phyloP scores from a whole-genome alignment of 2,113 vertebrate species.

The Brachypteracias leptosomus region DNA sequence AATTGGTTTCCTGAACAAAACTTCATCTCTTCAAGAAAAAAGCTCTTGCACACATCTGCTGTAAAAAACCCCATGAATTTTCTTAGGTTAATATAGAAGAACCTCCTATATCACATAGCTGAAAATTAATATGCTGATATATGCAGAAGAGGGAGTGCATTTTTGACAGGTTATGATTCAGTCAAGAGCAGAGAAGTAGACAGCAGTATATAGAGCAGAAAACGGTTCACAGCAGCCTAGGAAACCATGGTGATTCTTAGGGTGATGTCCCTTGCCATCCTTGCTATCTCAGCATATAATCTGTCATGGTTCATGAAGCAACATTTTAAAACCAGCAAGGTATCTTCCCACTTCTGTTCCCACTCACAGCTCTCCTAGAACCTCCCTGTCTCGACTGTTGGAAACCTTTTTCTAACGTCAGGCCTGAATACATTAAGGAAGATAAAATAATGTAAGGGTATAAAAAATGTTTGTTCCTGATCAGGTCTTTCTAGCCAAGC shows the following conservation, averaged over 20 bases:
- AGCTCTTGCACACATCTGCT: not conserved
- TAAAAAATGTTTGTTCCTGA: not conserved
- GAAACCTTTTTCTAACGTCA: not conserved
- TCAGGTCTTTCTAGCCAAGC: not conserved
- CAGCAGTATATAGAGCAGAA: not conserved
- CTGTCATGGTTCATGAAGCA: not conserved
- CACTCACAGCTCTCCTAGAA: not conserved
- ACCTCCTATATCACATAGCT: not conserved
- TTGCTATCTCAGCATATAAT: not conserved
- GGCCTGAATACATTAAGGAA: not conserved
- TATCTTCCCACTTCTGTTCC: not conserved
- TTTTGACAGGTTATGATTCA: slow-evolving; percentile 20
- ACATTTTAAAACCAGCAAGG: not conserved
- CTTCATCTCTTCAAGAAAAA: not conserved
- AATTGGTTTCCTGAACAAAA: not conserved
- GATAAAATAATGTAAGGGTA: not conserved
- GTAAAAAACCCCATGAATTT: not conserved
- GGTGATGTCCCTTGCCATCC: not conserved
- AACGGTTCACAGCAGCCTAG: not conserved
- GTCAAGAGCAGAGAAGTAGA: not conserved
- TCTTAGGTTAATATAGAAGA: not conserved
- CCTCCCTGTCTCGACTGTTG: not conserved
- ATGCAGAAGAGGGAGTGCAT: not conserved
- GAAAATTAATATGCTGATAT: not conserved
- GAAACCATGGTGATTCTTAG: not conserved